phyloP scores from a whole-genome alignment of 1,140 invertebrate genomes.

The Drosophila equinoxialis region DNA sequence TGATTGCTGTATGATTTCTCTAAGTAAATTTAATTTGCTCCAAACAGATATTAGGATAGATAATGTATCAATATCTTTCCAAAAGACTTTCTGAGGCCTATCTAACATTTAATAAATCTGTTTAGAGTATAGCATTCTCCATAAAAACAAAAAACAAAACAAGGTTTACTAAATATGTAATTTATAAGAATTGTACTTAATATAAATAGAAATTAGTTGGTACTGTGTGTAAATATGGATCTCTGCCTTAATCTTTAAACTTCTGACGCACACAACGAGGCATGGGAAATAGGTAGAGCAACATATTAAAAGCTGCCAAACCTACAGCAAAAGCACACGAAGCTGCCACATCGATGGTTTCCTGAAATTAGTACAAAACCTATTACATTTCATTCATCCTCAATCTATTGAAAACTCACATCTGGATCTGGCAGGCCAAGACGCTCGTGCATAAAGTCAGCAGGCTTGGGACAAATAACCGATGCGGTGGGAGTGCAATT shows the following conservation, averaged over 20 bases:
- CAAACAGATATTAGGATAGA: too few relatives aligned
- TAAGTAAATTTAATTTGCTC: too few relatives aligned
- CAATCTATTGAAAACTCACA: conserved; percentile 73
- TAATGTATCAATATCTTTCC: too few relatives aligned
- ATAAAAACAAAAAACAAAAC: neutral
- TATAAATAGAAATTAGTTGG: neutral
- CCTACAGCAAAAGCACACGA: conserved; percentile 92
- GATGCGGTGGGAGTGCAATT: conserved; percentile 77
- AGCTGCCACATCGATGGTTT: conserved; percentile 87
- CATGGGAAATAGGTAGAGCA: conserved; percentile 93
- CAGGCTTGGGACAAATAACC: conserved; percentile 77
- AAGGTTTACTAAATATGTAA: neutral
- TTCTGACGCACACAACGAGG: conserved; percentile 94
- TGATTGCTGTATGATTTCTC: too few relatives aligned
- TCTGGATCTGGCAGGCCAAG: conserved; percentile 82
- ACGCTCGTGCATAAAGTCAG: conserved; percentile 80
- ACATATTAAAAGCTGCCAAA: conserved; percentile 91
- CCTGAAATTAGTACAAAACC: conserved; percentile 53
- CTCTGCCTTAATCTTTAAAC: conserved; percentile 89
- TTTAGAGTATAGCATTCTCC: neutral
- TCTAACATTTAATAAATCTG: too few relatives aligned
- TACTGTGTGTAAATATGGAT: neutral
- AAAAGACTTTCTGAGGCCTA: too few relatives aligned
- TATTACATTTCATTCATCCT: conserved; percentile 10
- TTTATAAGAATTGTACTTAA: neutral